Evolutionary conservation across 2,888 invertebrate species (phyloP).

Genomic region (Adelognathus sp.): DNA sequence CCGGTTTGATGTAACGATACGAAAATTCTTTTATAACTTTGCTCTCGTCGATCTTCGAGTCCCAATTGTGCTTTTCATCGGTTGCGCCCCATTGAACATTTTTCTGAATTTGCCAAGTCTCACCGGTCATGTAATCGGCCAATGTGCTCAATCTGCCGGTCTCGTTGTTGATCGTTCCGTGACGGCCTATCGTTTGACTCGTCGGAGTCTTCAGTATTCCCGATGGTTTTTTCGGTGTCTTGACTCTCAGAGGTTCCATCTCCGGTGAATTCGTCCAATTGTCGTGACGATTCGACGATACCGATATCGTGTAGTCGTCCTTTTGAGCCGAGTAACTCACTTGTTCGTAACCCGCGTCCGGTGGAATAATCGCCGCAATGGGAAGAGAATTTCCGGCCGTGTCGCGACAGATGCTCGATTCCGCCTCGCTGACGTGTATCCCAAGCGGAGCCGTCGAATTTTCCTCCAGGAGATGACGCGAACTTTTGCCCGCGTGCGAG

Average conservation of each 20-base stretch:
- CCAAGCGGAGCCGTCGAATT: background rate
- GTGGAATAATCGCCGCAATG: conserved; percentile 67
- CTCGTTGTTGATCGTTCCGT: conserved; percentile 60
- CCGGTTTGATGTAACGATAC: conserved; percentile 78
- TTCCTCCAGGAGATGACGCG: conserved; percentile 70
- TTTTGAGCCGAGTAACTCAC: conserved; percentile 63
- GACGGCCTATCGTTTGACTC: conserved; percentile 63
- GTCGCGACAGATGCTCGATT: conserved; percentile 48
- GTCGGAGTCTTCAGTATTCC: conserved; percentile 74
- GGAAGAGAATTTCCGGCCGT: background rate
- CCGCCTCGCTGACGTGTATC: too few species aligned
- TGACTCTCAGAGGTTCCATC: conserved; percentile 41
- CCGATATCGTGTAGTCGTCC: conserved; percentile 25
- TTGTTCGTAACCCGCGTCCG: conserved; percentile 76
- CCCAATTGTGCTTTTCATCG: conserved; percentile 74
- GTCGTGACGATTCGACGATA: conserved; percentile 26
- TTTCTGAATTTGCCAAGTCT: conserved; percentile 70
- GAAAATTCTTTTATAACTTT: conserved; percentile 80
- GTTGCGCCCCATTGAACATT: conserved; percentile 74
- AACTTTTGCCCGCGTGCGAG: conserved; percentile 77
- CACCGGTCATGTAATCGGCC: conserved; percentile 65
- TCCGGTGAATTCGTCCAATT: background rate
- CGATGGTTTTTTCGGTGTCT: conserved; percentile 67
- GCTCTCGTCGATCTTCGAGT: conserved; percentile 76
- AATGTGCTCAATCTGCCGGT: conserved; percentile 59